Evolutionary conservation across 2,113 vertebrate genomes (phyloP).

Genomic region (Galemys pyrenaicus): DNA sequence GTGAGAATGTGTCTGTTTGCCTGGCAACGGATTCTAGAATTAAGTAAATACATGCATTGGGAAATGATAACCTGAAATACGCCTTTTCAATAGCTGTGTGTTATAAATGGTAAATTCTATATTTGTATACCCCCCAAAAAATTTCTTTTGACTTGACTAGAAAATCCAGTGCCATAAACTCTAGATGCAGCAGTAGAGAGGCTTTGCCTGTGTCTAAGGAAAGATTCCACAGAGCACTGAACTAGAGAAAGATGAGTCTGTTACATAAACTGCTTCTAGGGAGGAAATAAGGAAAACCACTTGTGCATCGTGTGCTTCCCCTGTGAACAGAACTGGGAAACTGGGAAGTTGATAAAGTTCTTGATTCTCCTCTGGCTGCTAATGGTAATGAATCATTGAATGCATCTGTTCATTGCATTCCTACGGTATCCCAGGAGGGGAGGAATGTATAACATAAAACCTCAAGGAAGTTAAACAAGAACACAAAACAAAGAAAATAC

Average conservation of each 20-base stretch:
- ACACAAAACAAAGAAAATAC: neutral
- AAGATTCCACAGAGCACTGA: constrained; percentile 6
- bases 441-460: constrained; percentile 26
- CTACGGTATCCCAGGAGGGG: neutral
- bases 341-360: neutral
- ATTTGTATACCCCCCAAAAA: neutral
- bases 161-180: neutral
- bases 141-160: neutral
- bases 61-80: constrained; percentile 1
- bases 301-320: neutral
- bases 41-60: constrained; percentile 2
- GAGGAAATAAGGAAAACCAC: neutral
- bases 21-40: constrained; percentile 12
- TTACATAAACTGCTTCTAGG: neutral
- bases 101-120: constrained; percentile 24
- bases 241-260: neutral
- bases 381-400: constrained; percentile 54
- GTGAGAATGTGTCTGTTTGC: neutral
- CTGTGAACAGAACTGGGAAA: neutral
- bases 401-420: constrained; percentile 30
- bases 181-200: neutral
- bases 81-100: neutral
- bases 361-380: constrained; percentile 37
- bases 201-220: neutral
- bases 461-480: constrained; percentile 16